phyloP scores from a whole-genome alignment of 2,888 invertebrate genomes.

The Meteorus cinctellus region DNA sequence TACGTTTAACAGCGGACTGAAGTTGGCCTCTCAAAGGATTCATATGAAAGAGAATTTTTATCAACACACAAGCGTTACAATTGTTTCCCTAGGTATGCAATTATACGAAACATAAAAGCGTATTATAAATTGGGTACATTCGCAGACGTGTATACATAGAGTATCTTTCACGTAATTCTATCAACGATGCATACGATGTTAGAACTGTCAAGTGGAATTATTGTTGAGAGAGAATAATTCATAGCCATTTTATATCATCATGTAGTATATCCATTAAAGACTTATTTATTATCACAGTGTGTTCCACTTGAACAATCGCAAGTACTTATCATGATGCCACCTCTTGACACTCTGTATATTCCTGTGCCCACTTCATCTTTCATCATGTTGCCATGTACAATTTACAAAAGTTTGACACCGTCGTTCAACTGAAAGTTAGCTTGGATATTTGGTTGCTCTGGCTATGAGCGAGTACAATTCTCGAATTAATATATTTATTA shows the following conservation, averaged over 20 bases:
- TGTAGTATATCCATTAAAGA: constrained; percentile 8
- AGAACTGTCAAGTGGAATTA: background rate
- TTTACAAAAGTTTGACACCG: constrained; percentile 5
- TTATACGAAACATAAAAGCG: constrained; percentile 3
- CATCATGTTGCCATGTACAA: constrained; percentile 7
- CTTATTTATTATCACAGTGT: constrained; percentile 33
- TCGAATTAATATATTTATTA: background rate
- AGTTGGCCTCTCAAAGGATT: constrained; percentile 7
- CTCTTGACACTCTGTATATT: background rate
- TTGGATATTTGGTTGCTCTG: background rate
- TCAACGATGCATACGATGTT: background rate
- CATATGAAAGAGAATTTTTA: background rate
- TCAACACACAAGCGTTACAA: constrained; percentile 3
- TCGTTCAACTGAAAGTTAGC: constrained; percentile 10
- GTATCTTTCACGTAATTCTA: background rate
- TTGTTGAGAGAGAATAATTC: background rate
- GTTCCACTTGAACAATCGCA: constrained; percentile 37
- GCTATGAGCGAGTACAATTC: background rate
- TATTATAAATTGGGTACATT: background rate
- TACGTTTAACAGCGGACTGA: background rate
- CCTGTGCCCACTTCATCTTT: background rate
- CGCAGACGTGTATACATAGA: background rate
- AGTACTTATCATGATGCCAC: background rate
- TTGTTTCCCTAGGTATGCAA: constrained; percentile 7
- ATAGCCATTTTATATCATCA: background rate